A percentile compares a stretch with the other conserved stretches of the same genome.
phyloP scores from a whole-genome alignment of 2,888 invertebrate genomes.

The Boloria euphrosyne region DNA sequence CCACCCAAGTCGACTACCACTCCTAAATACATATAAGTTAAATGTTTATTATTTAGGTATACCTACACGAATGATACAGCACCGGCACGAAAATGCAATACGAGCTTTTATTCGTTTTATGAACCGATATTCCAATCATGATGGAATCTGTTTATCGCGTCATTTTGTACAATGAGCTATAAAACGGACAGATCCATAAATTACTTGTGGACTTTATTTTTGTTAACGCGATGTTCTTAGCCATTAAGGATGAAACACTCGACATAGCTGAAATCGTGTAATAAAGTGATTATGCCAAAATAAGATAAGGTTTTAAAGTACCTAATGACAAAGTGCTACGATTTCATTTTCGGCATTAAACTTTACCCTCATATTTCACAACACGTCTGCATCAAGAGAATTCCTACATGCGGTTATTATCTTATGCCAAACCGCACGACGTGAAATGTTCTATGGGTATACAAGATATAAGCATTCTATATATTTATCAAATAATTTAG shows the following conservation, averaged over 20 bases:
- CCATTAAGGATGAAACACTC: conserved; percentile 56
- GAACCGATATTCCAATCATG: conserved; percentile 52
- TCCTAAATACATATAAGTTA: conserved; percentile 69
- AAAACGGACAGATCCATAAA: conserved; percentile 57
- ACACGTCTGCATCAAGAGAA: conserved; percentile 60
- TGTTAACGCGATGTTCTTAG: conserved; percentile 51
- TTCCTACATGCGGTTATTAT: conserved; percentile 55
- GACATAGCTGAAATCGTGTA: conserved; percentile 55
- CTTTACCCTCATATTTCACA: conserved; percentile 70
- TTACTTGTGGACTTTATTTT: conserved; percentile 54
- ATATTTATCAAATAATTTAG: no score
- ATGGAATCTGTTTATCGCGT: conserved; percentile 62
- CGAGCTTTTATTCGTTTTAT: conserved; percentile 55
- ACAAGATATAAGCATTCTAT: background rate
- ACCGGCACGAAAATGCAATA: conserved; percentile 56
- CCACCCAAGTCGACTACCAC: conserved; percentile 73
- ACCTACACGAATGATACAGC: conserved; percentile 48
- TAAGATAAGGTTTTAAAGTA: conserved; percentile 47
- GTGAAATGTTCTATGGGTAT: conserved; percentile 4
- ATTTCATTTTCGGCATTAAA: conserved; percentile 59
- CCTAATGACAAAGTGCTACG: conserved; percentile 53
- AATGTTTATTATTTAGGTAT: conserved; percentile 66
- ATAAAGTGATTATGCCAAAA: conserved; percentile 29
- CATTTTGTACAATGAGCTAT: conserved; percentile 55
- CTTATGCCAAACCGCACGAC: conserved; percentile 43